Evolutionary conservation across 2,888 invertebrate species (phyloP).

Genomic region (Eledona agricola): DNA sequence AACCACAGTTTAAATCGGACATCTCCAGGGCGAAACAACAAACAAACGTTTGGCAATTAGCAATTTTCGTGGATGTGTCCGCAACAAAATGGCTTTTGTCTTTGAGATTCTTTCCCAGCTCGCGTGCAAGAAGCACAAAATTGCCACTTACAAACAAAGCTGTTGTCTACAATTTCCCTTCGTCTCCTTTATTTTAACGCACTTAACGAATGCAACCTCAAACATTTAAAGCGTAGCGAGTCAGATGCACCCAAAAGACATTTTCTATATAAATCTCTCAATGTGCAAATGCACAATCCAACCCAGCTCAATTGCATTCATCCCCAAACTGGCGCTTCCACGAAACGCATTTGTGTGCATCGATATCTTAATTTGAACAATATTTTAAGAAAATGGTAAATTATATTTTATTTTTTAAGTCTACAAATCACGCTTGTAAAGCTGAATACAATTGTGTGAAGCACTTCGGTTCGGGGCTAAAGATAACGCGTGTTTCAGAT

Average conservation of each 20-base stretch:
- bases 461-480: slow-evolving; percentile 21
- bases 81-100: slow-evolving; percentile 24
- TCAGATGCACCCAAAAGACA: too few relatives aligned
- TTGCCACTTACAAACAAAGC: slow-evolving; percentile 24
- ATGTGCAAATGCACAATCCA: slow-evolving; percentile 12
- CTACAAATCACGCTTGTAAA: slow-evolving; percentile 5
- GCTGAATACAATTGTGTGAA: slow-evolving; percentile 9
- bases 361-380: too few relatives aligned
- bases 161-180: too few relatives aligned
- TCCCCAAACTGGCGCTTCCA: slow-evolving; percentile 15
- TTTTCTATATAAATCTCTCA: too few relatives aligned
- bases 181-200: too few relatives aligned
- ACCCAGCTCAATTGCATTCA: slow-evolving; percentile 20
- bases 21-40: slow-evolving; percentile 8
- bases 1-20: slow-evolving; percentile 7
- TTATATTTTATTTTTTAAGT: background rate
- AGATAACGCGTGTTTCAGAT: slow-evolving; percentile 25
- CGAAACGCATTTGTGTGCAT: too few relatives aligned
- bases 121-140: slow-evolving; percentile 15
- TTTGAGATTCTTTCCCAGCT: slow-evolving; percentile 13
- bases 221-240: background rate
- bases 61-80: slow-evolving; percentile 22
- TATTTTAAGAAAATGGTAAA: slow-evolving; percentile 6
- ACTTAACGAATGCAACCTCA: slow-evolving; percentile 3
- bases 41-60: slow-evolving; percentile 30